Evolutionary conservation across 1,140 invertebrate species (phyloP).

Genomic region (Plectus sambesii): DNA sequence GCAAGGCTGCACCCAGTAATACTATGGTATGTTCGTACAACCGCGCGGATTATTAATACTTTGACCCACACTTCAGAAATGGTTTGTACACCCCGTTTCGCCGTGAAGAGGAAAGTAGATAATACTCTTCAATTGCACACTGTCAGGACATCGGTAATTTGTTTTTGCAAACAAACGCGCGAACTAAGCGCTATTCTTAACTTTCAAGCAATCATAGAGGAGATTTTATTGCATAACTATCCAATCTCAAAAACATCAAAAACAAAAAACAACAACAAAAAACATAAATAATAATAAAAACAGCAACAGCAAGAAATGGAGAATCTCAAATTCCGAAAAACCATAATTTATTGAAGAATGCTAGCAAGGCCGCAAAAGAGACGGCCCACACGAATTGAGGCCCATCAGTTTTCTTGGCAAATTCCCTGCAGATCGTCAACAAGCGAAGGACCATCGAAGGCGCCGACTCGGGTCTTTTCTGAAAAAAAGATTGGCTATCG

Average conservation of each 20-base stretch:
- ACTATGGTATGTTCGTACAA: too few relatives aligned
- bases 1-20: too few relatives aligned
- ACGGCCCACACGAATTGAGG: neutral
- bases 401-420: neutral
- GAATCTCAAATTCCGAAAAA: too few relatives aligned
- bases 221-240: neutral
- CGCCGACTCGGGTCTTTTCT: neutral
- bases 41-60: too few relatives aligned
- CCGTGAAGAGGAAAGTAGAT: too few relatives aligned
- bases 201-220: neutral
- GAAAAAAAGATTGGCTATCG: conserved; percentile 1
- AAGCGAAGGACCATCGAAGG: too few relatives aligned
- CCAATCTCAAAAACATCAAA: neutral
- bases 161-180: neutral
- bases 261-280: neutral
- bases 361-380: neutral
- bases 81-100: too few relatives aligned
- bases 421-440: too few relatives aligned
- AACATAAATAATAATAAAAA: conserved; percentile 2
- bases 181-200: neutral
- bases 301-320: neutral
- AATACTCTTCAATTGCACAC: too few relatives aligned
- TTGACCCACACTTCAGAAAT: too few relatives aligned
- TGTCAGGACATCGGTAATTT: neutral
- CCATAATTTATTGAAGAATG: too few relatives aligned